Percentiles rank a stretch among this genome's conserved stretches.
These are phyloP conservation scores for Hylaeus volcanicus DNA, from an alignment of 1,140 invertebrate species.

Conservation along the genomic window DNA sequence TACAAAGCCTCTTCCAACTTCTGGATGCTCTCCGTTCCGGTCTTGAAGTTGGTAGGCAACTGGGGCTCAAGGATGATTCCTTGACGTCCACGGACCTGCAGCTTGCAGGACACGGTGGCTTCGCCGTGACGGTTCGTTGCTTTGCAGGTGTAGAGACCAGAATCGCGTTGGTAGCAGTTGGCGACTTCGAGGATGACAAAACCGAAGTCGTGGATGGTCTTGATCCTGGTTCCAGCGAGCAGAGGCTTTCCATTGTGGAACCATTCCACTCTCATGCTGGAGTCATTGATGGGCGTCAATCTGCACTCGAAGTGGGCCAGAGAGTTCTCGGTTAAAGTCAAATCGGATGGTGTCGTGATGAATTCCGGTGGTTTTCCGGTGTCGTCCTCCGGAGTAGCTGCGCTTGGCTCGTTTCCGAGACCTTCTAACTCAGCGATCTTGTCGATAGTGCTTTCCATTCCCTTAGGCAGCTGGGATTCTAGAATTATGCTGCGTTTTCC, in stretches of 20 bases:
- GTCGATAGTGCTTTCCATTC: constrained; percentile 95
- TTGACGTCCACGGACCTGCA: constrained; percentile 92
- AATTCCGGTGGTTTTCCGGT: constrained; percentile 95
- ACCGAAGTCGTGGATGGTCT: constrained; percentile 96
- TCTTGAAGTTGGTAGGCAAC: constrained; percentile 91
- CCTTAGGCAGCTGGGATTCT: constrained; percentile 94
- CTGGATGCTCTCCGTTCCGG: constrained; percentile 93
- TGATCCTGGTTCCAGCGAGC: constrained; percentile 91
- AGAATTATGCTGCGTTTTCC: constrained; percentile 95
- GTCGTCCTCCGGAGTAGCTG: constrained; percentile 87
- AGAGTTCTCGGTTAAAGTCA: constrained; percentile 92
- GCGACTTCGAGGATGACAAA: constrained; percentile 95
- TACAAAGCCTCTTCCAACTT: constrained; percentile 94
- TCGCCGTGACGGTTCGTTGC: constrained; percentile 95
- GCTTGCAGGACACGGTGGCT: constrained; percentile 91
- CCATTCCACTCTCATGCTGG: constrained; percentile 97
- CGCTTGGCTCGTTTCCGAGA: constrained; percentile 84
- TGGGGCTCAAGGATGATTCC: constrained; percentile 95
- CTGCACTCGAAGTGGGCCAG: constrained; percentile 96
- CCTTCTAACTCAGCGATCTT: constrained; percentile 96
- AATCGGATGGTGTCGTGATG: constrained; percentile 91
- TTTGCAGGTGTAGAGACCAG: constrained; percentile 94
- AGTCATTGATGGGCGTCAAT: constrained; percentile 93
- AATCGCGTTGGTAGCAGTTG: constrained; percentile 92
- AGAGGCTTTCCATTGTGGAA: constrained; percentile 97